A percentile compares a stretch with the other conserved stretches of the same genome.
Evolutionary conservation across 64 coral and sea anemone genomes (phyloP).

Genomic region (Exaiptasia diaphana): DNA sequence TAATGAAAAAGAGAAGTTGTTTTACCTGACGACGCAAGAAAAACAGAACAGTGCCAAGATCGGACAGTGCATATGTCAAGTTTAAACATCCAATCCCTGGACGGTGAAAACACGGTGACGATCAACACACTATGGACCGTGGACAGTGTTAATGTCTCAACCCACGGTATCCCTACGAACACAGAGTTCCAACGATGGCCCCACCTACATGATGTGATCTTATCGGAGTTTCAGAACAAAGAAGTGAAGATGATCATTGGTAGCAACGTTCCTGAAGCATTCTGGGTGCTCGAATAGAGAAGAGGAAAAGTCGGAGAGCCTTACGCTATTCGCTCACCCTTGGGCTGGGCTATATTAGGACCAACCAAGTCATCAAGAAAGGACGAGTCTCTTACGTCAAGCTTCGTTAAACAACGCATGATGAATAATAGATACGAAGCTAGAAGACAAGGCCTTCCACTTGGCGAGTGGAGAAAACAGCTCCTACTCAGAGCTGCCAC

Average conservation of each 20-base stretch:
- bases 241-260: constrained; percentile 39
- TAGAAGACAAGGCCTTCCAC: not conserved
- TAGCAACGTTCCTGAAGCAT: constrained; percentile 43
- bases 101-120: not conserved
- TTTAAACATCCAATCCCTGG: not conserved
- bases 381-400: not conserved
- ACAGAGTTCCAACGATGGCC: constrained; percentile 5
- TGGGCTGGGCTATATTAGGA: not conserved
- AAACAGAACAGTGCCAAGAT: too few species aligned
- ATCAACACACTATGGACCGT: constrained; percentile 11
- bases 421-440: not conserved
- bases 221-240: not conserved
- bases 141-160: constrained; percentile 2
- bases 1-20: too few species aligned
- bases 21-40: too few species aligned
- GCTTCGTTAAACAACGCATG: not conserved
- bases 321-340: constrained; percentile 10
- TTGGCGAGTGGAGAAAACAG: not conserved
- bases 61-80: too few species aligned
- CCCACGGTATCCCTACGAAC: not conserved
- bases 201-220: constrained; percentile 33
- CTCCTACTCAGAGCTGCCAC: not conserved
- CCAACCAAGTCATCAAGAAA: not conserved
- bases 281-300: constrained; percentile 49
- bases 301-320: constrained; percentile 17